Base-by-base conservation (phyloP, 2,888 invertebrate species). In the Rhorus exstirpatorius region DNA sequence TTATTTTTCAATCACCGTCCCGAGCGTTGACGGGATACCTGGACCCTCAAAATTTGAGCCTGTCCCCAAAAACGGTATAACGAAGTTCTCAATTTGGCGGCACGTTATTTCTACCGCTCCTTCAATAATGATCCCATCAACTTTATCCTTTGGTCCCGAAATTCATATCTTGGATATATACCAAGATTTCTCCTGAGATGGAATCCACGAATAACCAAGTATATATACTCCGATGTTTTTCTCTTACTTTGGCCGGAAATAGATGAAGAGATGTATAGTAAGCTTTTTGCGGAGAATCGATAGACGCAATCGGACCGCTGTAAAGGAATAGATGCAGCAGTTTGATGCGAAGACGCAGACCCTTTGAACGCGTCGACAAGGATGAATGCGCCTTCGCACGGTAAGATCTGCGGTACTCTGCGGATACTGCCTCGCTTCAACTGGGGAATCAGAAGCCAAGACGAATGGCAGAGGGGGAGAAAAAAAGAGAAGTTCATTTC, bases 401-500 rank as follows among this genome's bases (percentile, higher is more conserved):
- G 49, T 35, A 21, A 49, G 49, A 41, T 41, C 41, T 7, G 55
- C 12, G 12, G 53, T 67, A 67, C 17, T 46, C 31, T 6, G 14
- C 67, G 24, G 63, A 49, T 72, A 41, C 58, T 58, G 44, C 49
- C 41, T 21, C 65, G 21, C 26, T 72, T 8, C 58, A 8, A 68
- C n/a, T 21, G 7, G 17, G 14, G 24, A 58, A 68, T 75, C 44
- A 41, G 46, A 58, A 58, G 63, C 38, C 26, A 14, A 65, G 70
- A 75, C 75, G 70, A n/a, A 19, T 19, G 35, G 19, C 4, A 21
- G 49, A 38, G 35, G 31, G 31, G 6, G 31, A 31, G 38, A 8
- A 38, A 38, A 46, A 31, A 26, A 44, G 53, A 17, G 55, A 49
- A 76, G 70, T 80, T 76, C 61, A 70, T 76, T 75, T 80, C 70